Base-by-base conservation (phyloP, 2,797 vertebrate species). In the Enoplosus armatus region DNA sequence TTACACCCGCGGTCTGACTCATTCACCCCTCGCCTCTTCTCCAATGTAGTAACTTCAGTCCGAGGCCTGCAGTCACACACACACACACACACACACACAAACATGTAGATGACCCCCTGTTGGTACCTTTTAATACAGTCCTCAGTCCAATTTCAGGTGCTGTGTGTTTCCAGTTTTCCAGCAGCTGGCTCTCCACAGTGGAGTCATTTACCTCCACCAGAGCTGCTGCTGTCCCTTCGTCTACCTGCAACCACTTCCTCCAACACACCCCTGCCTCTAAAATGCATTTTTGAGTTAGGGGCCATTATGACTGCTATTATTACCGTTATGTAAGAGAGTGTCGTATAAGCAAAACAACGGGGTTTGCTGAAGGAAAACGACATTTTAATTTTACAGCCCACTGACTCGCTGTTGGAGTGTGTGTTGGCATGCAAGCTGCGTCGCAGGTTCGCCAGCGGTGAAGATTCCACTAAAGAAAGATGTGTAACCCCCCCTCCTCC, bases 301-400 rank as follows among this genome's bases (percentile, higher is more conserved):
- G 68, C 86, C 86, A 83, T 93, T 91, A 93, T 93, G 90, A 87
- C 77, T 69, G 82, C 87, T 75, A 79, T 90, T 92, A 91, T 92
- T 87, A 88, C 91, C 65, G 84, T 94, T 91, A 90, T 89, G 88
- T 89, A 92, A 92, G 85, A 87, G 64, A 89, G 80, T 87, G 82
- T 85, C 62, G 33, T 87, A 85, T 88, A 90, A 92, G 90, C 91
- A 89, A 90, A 92, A 92, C 92, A 90, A 90, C 88, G 45, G 88
- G 88, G 91, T 92, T 85, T 87, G 86, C 88, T 85, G 86, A 89
- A 86, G 83, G 83, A 90, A 93, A 82, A 58, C 82, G 83, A 91
- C 88, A 72, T 95, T 95, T 94, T 94, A 95, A 96, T 96, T 96
- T 96, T 94, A 95, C 95, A 96, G 93, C 83, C 93, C 92, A 94